Base-by-base conservation (phyloP, 2,888 invertebrate genomes). In the Litoditis marina region DNA sequence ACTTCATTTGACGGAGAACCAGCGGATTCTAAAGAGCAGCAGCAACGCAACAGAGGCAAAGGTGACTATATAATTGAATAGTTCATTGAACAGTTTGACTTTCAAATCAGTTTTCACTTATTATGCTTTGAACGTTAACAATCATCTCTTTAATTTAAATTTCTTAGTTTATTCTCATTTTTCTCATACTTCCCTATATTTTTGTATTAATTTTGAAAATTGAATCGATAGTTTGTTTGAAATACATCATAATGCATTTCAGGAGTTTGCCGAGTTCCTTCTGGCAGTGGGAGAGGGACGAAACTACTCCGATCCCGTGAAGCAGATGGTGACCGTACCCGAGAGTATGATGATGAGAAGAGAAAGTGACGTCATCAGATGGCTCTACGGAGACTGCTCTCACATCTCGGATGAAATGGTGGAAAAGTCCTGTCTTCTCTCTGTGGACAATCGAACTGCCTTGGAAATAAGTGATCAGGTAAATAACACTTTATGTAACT, bases 391-490 rank as follows among this genome's bases (percentile, higher is more conserved):
- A 0, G 47, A 46, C 11, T 36, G 36, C 3, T 13, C 25, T 5
- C 19, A 47, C 28, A 47, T 46, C 5, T 22, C 46, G 22, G 7
- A 11, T 13, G 30, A 32, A 4, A 0, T 28, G 2, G 28, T 34
- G 0, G 36, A 42, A 46, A 16, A 25, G 1, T 22, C 53, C 0
- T 36, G 52, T 5, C n/a, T 63, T 28, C 47, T 63, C 7, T 59
- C 63, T 13, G n/a, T 59, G 27, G 59, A 53, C 30, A 63, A 63
- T 27, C 25, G 16, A 25, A 59, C 52, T 1, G 36, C 59, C 25
- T 50, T 63, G 1, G 19, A 46, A 3, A 1, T 63, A 7, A 55
- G 47, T 13, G 49, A 63, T 0, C 1, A 11, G 25, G 44, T 63
- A 27, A 32, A n/a, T 6, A n/a, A n/a, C n/a, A n/a, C n/a, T n/a